These are phyloP conservation scores for Spilarctia lutea DNA, from an alignment of 2,888 invertebrate genomes.

Conservation along the genomic window DNA sequence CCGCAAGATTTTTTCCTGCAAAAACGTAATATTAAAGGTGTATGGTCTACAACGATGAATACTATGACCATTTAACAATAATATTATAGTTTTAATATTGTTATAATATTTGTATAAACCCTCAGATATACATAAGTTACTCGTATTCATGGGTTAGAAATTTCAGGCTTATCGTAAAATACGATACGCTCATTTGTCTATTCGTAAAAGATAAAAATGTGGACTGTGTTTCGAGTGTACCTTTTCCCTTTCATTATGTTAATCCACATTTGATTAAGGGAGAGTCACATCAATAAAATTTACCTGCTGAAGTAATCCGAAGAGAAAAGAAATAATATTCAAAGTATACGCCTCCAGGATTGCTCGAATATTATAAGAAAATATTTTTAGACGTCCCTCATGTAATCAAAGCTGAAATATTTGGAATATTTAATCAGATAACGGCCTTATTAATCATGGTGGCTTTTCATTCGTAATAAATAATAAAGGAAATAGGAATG, in stretches of 20 bases:
- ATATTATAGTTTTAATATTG: neutral
- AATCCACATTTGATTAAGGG: conserved; percentile 20
- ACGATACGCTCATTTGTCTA: neutral
- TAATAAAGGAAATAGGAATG: conserved; percentile 54
- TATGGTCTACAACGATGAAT: neutral
- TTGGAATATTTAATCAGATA: conserved; percentile 63
- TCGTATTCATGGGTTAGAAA: neutral
- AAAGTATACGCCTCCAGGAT: conserved; percentile 30
- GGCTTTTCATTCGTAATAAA: conserved; percentile 59
- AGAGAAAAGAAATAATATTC: conserved; percentile 39
- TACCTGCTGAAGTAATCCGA: conserved; percentile 8
- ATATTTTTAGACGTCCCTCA: conserved; percentile 51
- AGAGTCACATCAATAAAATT: conserved; percentile 9
- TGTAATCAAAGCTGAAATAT: conserved; percentile 58
- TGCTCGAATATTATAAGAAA: conserved; percentile 39
- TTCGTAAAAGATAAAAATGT: neutral
- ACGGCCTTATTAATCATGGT: conserved; percentile 58
- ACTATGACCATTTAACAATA: neutral
- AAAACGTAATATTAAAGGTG: neutral
- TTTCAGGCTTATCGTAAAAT: neutral
- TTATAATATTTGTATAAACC: neutral
- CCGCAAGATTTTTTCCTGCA: neutral
- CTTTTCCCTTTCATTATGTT: conserved; percentile 17
- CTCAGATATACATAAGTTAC: too few relatives aligned
- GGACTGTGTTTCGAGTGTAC: conserved; percentile 1